Percentiles rank a stretch among this genome's conserved stretches.
Conservation (phyloP, 2,113 vertebrate species). For the Kryptolebias marmoratus region DNA sequence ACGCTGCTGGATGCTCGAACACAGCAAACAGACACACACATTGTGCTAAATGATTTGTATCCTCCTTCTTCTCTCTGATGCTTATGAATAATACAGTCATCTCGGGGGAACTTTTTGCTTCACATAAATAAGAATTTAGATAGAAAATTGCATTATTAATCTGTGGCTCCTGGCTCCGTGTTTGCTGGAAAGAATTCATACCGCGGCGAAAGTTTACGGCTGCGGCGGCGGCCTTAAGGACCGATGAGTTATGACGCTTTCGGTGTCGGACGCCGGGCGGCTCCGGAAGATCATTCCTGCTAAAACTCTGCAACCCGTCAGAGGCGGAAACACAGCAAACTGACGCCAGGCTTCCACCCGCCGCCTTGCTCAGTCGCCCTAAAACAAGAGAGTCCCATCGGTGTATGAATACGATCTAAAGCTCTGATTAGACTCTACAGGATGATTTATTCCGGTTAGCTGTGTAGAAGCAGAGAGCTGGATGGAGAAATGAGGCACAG, state of each 20-base stretch:
- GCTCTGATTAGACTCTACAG: no score
- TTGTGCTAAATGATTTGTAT: constrained; percentile 77
- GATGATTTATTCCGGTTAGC: no score
- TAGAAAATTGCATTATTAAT: constrained; percentile 81
- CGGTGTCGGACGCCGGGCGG: no score
- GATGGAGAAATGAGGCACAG: no score
- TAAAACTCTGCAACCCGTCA: no score
- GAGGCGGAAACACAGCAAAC: no score
- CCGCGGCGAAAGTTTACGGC: constrained; percentile 41
- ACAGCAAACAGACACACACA: constrained; percentile 51
- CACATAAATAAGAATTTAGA: constrained; percentile 79
- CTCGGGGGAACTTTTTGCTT: constrained; percentile 76
- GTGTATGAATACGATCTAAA: no score
- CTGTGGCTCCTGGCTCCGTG: constrained; percentile 51
- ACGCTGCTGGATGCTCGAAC: constrained; percentile 40
- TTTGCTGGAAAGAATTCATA: constrained; percentile 64
- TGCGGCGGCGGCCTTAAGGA: constrained; percentile 10
- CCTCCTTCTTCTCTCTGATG: constrained; percentile 61
- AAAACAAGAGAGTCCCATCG: no score
- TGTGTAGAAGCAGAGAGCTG: no score
- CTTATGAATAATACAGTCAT: constrained; percentile 77
- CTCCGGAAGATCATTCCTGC: no score
- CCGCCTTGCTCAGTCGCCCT: no score
- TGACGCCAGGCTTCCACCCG: no score
- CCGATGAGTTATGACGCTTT: neutral